These are phyloP conservation scores for Fragum fragum DNA, from an alignment of 2,888 invertebrate species.

Conservation along the genomic window DNA sequence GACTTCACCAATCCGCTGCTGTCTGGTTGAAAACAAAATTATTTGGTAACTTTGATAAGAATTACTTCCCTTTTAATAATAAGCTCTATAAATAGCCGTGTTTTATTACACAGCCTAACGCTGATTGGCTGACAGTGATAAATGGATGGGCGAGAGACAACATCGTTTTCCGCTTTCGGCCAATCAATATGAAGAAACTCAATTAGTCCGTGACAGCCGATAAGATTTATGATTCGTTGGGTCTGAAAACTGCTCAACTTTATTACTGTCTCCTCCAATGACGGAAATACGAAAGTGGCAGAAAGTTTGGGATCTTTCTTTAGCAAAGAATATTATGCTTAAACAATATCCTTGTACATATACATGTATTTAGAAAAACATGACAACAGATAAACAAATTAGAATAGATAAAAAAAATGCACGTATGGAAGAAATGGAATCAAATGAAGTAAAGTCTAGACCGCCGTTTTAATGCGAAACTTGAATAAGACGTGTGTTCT, in stretches of 20 bases:
- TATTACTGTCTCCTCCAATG: conserved; percentile 20
- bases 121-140: conserved; percentile 64
- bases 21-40: background rate
- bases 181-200: conserved; percentile 67
- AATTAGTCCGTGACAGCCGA: conserved; percentile 55
- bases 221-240: conserved; percentile 58
- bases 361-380: no score
- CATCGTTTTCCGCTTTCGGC: conserved; percentile 59
- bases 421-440: no score
- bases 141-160: conserved; percentile 55
- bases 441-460: no score
- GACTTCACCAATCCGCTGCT: background rate
- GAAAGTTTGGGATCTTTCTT: background rate
- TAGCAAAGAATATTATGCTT: background rate
- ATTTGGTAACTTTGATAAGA: background rate
- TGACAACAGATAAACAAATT: no score
- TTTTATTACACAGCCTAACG: background rate
- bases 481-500: no score
- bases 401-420: no score
- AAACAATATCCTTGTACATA: no score
- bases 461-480: no score
- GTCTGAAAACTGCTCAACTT: conserved; percentile 9
- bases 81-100: conserved; percentile 3
- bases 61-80: conserved; percentile 36
- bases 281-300: background rate